Base-by-base conservation (phyloP, 2,113 vertebrate species). In the Gymnocephalus cernua region DNA sequence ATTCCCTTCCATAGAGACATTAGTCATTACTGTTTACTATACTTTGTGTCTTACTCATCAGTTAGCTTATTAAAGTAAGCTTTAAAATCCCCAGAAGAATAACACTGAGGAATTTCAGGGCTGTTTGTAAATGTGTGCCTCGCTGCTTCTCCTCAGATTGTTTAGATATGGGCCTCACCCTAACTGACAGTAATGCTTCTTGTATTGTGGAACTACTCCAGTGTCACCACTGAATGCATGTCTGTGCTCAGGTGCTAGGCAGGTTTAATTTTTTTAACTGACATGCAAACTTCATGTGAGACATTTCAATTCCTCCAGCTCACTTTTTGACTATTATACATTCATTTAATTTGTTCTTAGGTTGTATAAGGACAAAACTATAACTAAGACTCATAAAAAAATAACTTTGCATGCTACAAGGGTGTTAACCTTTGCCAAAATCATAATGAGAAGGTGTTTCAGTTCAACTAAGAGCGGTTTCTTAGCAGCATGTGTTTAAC, bases 1-100 rank as follows among this genome's bases (percentile, higher is more conserved):
- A 91, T 87, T 87, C 77, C 59, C 80, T 80, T 85, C 67, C 74
- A 84, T 56, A 29, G 77, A 91, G 73, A 90, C 90, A 86, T 89
- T 86, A 89, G 82, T 93, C 88, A 90, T 84, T 63, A 77, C 73
- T 90, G 86, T 92, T 91, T 90, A 89, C 87, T 81, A 79, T 81
- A 86, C 81, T 80, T 82, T 85, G 76, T 83, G 73, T 63, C 75
- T 89, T 84, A 86, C 79, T 90, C 92, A 89, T 86, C 82, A 64
- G 53, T 73, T 76, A 57, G 70, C 65, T 83, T 83, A 85, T 90
- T 85, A 85, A 41, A 79, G 79, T 91, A 81, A 82, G 83, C 87
- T 82, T 75, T 53, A n/a, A 78, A 90, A 89, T 81, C 76, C 72
- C 50, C 27, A 21, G 38, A 74, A 79, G 77, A 90, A 91, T 85